Evolutionary conservation across 2,888 invertebrate species (phyloP).

Genomic region (Pandemis cinnamomeana): DNA sequence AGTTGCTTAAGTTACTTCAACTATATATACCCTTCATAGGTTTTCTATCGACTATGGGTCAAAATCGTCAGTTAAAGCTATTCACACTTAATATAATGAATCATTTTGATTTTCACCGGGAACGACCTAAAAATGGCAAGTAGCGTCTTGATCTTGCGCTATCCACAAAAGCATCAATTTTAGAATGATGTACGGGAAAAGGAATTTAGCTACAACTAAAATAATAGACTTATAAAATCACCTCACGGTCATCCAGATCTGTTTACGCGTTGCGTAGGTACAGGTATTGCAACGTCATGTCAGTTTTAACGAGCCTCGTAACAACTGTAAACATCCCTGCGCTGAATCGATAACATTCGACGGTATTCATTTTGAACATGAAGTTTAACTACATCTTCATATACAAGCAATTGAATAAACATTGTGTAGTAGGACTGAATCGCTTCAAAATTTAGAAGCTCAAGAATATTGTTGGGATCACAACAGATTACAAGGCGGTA

Average conservation of each 20-base stretch:
- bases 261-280: conserved; percentile 26
- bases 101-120: background rate
- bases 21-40: too few relatives aligned
- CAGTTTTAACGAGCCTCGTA: conserved; percentile 23
- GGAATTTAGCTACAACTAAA: background rate
- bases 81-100: too few relatives aligned
- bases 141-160: background rate
- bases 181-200: background rate
- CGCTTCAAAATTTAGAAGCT: background rate
- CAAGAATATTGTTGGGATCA: too few relatives aligned
- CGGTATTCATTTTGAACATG: background rate
- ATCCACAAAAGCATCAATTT: background rate
- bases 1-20: too few relatives aligned
- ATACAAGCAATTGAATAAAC: background rate
- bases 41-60: too few relatives aligned
- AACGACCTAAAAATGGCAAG: background rate
- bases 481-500: background rate
- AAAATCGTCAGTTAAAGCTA: too few relatives aligned
- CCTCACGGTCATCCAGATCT: conserved; percentile 12
- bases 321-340: conserved; percentile 37
- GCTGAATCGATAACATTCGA: conserved; percentile 37
- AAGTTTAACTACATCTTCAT: background rate
- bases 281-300: conserved; percentile 27
- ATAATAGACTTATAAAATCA: conserved; percentile 6
- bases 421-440: background rate